phyloP scores from a whole-genome alignment of 2,797 vertebrate species.

The Trichosurus vulpecula region DNA sequence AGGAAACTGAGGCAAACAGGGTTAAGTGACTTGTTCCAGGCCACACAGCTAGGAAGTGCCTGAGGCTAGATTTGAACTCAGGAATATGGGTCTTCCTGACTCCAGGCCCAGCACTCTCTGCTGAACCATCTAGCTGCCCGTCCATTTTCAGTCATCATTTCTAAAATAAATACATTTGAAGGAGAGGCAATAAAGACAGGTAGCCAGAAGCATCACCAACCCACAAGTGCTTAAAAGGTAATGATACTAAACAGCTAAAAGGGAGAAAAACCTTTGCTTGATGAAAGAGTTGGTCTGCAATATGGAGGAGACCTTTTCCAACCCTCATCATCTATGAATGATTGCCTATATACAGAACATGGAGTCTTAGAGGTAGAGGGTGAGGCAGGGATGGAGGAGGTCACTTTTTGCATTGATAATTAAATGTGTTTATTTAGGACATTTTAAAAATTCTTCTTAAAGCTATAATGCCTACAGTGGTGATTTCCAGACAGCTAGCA shows the following conservation, averaged over 20 bases:
- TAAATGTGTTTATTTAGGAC: neutral
- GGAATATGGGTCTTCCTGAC: neutral
- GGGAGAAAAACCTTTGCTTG: neutral
- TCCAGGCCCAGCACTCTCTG: neutral
- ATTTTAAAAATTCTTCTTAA: neutral
- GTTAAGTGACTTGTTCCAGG: neutral
- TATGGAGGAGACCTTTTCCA: neutral
- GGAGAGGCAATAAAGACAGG: neutral
- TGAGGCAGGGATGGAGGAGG: neutral
- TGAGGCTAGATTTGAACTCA: too few relatives aligned
- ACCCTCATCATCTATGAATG: neutral
- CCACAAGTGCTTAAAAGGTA: neutral
- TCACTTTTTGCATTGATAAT: neutral
- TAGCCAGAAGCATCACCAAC: neutral
- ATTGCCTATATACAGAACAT: neutral
- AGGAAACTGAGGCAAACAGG: neutral
- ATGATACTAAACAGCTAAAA: neutral
- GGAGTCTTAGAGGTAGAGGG: neutral
- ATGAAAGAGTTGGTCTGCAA: neutral
- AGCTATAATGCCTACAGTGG: neutral
- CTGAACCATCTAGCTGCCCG: neutral
- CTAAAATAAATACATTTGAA: neutral
- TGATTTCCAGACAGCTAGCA: slow-evolving; percentile 73
- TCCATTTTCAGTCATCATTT: neutral
- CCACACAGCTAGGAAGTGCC: too few relatives aligned